Evolutionary conservation across 2,888 invertebrate genomes (phyloP), one percentile per base, ranked within the genome.

Genomic region (Papilio elwesi): DNA sequence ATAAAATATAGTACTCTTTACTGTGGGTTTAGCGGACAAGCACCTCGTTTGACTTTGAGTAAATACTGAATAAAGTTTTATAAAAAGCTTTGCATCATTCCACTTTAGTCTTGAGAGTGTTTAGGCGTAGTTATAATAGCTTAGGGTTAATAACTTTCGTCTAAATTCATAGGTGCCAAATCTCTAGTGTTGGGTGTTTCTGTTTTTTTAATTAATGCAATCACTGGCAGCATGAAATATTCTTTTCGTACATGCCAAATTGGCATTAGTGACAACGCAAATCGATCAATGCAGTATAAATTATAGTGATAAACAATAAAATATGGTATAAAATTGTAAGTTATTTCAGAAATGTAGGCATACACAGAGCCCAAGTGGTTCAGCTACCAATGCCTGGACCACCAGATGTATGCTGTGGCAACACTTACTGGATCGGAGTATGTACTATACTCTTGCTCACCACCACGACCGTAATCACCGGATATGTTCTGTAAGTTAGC

Each of bases 401-500:
- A 78, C 80, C 82, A 78, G 81, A 77, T 78, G 79, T 83, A 76
- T 84, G 85, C 64, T 86, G 86, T 82, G 83, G 83, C 69, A 76
- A 84, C 76, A 74, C 86, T 72, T 73, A 87, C 77, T 92, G 91
- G 92, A 76, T 90, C 70, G 83, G 78, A 38, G 83, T 90, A 73
- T 87, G 88, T 75, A 85, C 85, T 64, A 85, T 87, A 13, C 82
- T 85, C 6, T 74, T 92, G 52, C 79, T 92, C 38, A 83, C 87
- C 2, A 59, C 87, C 8, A 90, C 90, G 15, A 84, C 85, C 3
- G 75, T 91, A n/a, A 79, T 80, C 75, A 87, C 90, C n/a, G 75
- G 88, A 36, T 85, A 80, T 79, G 75, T 89, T 68, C 65, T 86
- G 91, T 91, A 81, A 90, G 91, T 89, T 15, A 1, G 12, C n/a